Conservation (phyloP, 2,888 invertebrate species). For the Adineta ricciae region DNA sequence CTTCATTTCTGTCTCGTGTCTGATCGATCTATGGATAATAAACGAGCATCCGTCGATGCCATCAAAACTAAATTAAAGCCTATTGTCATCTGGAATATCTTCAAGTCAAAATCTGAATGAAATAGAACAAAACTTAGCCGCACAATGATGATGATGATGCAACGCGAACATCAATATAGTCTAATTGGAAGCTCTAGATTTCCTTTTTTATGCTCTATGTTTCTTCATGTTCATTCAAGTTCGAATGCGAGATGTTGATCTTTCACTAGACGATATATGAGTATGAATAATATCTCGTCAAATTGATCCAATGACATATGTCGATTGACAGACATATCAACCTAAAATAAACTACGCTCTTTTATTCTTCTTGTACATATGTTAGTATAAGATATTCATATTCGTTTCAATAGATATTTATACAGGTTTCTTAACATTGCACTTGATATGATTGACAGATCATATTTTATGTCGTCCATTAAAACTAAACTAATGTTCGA, state of each 20-base stretch:
- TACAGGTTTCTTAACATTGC: not conserved
- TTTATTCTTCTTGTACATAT: not conserved
- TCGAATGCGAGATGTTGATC: not conserved
- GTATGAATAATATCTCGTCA: not conserved
- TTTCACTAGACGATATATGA: not conserved
- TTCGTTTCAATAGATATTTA: not conserved
- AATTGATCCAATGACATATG: not conserved
- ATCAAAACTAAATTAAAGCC: not conserved
- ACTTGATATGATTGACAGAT: not conserved
- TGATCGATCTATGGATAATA: not conserved
- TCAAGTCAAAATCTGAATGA: too few relatives aligned
- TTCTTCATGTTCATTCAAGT: not conserved
- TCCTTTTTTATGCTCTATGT: too few relatives aligned
- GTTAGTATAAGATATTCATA: not conserved
- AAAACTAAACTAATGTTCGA: not conserved
- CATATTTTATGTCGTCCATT: not conserved
- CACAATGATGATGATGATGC: not conserved
- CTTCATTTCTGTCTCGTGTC: not conserved
- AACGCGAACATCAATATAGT: not conserved
- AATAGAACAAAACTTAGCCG: too few relatives aligned
- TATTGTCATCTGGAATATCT: not conserved
- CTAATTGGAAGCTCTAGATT: not conserved
- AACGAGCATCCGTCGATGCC: not conserved
- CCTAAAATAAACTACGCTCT: not conserved
- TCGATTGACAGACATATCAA: not conserved